Evolutionary conservation across 2,888 invertebrate genomes (phyloP), one percentile per base, ranked within the genome.

Genomic region (Trypoxylon attenuatum): DNA sequence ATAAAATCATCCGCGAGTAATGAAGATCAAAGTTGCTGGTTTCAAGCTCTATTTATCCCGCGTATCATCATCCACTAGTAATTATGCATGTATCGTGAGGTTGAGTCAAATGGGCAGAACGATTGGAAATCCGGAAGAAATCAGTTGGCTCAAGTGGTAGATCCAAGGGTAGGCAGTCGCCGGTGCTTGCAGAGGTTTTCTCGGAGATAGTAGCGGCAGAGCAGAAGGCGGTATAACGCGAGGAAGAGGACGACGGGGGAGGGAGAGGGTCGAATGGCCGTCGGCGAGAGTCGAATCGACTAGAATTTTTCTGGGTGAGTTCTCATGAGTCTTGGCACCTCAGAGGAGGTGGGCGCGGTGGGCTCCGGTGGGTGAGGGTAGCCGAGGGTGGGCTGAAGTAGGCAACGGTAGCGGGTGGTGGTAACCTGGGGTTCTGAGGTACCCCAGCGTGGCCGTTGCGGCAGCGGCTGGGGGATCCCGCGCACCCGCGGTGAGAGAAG

Each of bases 401-500:
- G 65, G 74, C n/a, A n/a, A n/a, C n/a, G n/a, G n/a, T n/a, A n/a
- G n/a, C n/a, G n/a, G n/a, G n/a, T n/a, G n/a, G n/a, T n/a, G n/a
- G n/a, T n/a, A n/a, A n/a, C 68, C 62, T 68, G 76, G 77, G 76
- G 77, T 74, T 85, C 83, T 85, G 84, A 85, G 86, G 86, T 85
- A 81, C 83, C 80, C 84, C 84, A 84, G 82, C 84, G 85, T 84
- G 86, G 84, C 84, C 84, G 79, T 78, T 85, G 86, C 77, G 85
- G 85, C 84, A 79, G 71, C 64, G 74, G 71, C 73, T 73, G 73
- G 77, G 77, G 82, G 82, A 78, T 78, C 76, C 83, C 79, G 76
- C 79, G 79, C 77, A 75, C 80, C 77, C 80, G 79, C 74, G 82
- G 79, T 80, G 80, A 78, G 78, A 73, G 74, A 77, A 77, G 76